phyloP scores from a whole-genome alignment of 1,140 invertebrate species.

The Frieseomelitta varia region DNA sequence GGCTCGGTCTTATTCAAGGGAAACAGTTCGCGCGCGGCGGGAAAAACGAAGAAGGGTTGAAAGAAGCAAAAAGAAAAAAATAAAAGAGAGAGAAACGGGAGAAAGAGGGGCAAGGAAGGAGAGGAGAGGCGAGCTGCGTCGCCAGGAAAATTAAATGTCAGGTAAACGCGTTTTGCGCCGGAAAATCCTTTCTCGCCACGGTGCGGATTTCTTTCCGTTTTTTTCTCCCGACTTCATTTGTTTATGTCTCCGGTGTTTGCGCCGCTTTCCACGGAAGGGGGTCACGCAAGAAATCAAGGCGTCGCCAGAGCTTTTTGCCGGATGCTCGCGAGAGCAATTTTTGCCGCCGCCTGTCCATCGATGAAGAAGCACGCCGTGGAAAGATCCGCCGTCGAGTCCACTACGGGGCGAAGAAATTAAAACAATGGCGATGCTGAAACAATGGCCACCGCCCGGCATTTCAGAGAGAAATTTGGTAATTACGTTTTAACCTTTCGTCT shows the following conservation, averaged over 20 bases:
- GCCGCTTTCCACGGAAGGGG: not conserved
- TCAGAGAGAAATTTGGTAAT: not conserved
- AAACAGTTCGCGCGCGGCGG: not conserved
- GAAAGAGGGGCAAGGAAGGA: not conserved
- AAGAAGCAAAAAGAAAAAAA: not conserved
- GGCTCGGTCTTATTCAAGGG: not conserved
- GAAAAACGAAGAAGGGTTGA: not conserved
- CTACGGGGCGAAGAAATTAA: not conserved
- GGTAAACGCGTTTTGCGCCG: slow-evolving; percentile 34
- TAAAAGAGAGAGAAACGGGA: not conserved
- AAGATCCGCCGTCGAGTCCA: not conserved
- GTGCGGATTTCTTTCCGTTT: not conserved
- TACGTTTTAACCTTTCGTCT: not conserved
- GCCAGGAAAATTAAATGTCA: slow-evolving; percentile 53
- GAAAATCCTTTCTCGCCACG: slow-evolving; percentile 26
- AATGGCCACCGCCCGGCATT: too few relatives aligned
- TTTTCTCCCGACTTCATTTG: slow-evolving; percentile 32
- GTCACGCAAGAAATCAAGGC: slow-evolving; percentile 17
- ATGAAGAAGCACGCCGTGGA: not conserved
- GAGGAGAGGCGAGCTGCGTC: not conserved
- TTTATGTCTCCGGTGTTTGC: slow-evolving; percentile 8
- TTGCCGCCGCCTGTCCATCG: not conserved
- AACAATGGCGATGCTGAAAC: not conserved
- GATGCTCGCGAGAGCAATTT: not conserved
- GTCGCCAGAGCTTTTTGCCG: not conserved